These are phyloP conservation scores for Agrotis ipsilon DNA, from an alignment of 2,888 invertebrate genomes.

Conservation along the genomic window DNA sequence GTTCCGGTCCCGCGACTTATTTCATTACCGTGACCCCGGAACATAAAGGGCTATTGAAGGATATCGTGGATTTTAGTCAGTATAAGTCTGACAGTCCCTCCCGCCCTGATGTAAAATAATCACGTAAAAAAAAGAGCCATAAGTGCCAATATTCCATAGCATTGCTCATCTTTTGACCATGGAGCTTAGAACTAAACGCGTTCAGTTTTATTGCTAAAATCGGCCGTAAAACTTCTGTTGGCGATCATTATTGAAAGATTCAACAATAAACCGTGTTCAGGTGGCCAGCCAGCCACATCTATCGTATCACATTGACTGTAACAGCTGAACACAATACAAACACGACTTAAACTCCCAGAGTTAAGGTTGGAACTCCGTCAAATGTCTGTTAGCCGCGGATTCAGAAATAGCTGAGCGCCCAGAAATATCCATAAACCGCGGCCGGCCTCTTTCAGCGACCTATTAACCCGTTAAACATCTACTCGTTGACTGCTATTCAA, in stretches of 20 bases:
- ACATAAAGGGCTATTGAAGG: too few species aligned
- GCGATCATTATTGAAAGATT: constrained; percentile 31
- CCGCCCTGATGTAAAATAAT: too few species aligned
- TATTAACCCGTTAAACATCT: constrained; percentile 60
- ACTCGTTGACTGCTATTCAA: constrained; percentile 35
- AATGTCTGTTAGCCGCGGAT: constrained; percentile 18
- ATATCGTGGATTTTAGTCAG: too few species aligned
- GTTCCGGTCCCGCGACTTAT: too few species aligned
- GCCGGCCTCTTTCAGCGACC: constrained; percentile 59
- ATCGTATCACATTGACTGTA: constrained; percentile 46
- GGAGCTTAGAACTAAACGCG: neutral
- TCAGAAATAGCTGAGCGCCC: constrained; percentile 64
- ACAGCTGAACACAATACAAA: constrained; percentile 32
- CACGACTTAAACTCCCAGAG: constrained; percentile 31
- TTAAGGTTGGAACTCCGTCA: constrained; percentile 47
- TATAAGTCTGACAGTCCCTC: too few species aligned
- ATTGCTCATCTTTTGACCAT: too few species aligned
- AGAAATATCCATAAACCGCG: constrained; percentile 63
- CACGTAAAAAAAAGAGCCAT: too few species aligned
- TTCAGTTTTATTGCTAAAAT: neutral
- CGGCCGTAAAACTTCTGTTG: neutral
- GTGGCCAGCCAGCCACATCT: constrained; percentile 47
- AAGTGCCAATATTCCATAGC: neutral
- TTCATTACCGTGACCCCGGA: too few species aligned
- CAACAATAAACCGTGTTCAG: constrained; percentile 47